These are phyloP conservation scores for Vireo griseus DNA, from an alignment of 2,797 vertebrate genomes.

Conservation along the genomic window DNA sequence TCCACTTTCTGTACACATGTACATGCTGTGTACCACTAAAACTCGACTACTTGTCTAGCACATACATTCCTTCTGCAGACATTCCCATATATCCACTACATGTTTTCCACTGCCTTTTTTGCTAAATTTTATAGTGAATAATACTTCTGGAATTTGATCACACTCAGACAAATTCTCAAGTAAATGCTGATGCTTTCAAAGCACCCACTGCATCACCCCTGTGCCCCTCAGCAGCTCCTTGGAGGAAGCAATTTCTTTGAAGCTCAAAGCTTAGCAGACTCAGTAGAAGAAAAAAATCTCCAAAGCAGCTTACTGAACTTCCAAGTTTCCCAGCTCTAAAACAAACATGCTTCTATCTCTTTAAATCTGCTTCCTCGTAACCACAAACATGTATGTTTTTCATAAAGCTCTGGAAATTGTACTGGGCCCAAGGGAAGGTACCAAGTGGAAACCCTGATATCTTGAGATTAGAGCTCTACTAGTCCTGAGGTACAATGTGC, in stretches of 20 bases:
- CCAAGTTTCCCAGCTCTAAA: conserved; percentile 27
- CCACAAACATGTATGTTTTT: conserved; percentile 84
- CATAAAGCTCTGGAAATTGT: conserved; percentile 79
- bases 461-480: conserved; percentile 71
- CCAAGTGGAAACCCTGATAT: conserved; percentile 71
- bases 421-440: conserved; percentile 72
- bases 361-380: conserved; percentile 74
- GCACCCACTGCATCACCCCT: background rate
- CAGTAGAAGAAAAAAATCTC: background rate
- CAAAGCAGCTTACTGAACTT: conserved; percentile 22
- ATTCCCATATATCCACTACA: background rate
- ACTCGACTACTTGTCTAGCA: background rate
- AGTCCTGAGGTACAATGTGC: conserved; percentile 75
- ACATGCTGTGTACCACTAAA: background rate
- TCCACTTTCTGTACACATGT: background rate
- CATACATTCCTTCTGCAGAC: background rate
- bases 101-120: background rate
- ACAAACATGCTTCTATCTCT: conserved; percentile 71
- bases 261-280: background rate
- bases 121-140: background rate
- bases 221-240: background rate
- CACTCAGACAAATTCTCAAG: background rate
- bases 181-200: background rate
- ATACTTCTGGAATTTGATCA: background rate
- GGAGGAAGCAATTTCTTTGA: background rate